These are phyloP conservation scores for Willisornis vidua DNA, from an alignment of 2,113 vertebrate genomes.

Conservation along the genomic window DNA sequence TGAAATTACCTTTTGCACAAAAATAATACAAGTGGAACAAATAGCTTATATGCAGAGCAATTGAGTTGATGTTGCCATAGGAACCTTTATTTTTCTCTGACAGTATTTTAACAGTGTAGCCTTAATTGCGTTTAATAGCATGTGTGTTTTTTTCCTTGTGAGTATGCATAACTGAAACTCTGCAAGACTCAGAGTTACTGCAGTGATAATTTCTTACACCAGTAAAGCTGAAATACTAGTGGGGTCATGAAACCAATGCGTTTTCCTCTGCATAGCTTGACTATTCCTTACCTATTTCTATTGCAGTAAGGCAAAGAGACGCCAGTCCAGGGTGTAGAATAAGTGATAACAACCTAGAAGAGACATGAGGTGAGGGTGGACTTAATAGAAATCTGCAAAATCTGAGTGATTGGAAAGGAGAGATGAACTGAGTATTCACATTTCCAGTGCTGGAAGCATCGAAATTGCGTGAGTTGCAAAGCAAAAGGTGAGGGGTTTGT, in stretches of 20 bases:
- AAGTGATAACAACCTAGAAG: not conserved
- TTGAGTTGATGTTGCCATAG: conserved; percentile 52
- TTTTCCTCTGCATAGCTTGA: not conserved
- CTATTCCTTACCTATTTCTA: not conserved
- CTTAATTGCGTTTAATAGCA: conserved; percentile 33
- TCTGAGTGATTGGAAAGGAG: not conserved
- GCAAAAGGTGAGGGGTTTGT: not conserved
- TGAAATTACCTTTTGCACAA: conserved; percentile 38
- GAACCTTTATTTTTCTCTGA: conserved; percentile 48
- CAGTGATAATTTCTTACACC: not conserved
- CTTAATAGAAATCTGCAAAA: not conserved
- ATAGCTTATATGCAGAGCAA: conserved; percentile 7
- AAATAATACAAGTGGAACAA: conserved; percentile 52
- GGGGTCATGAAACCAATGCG: not conserved
- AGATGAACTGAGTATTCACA: not conserved
- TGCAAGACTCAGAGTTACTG: not conserved
- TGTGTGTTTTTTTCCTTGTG: not conserved
- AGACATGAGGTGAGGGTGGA: not conserved
- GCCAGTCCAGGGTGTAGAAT: too few relatives aligned
- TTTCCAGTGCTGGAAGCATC: not conserved
- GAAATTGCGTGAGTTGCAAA: not conserved
- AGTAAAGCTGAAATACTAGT: not conserved
- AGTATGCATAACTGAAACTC: not conserved
- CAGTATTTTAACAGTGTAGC: not conserved
- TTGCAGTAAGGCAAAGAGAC: not conserved